These are phyloP conservation scores for Cromileptes altivelis DNA, from an alignment of 2,113 vertebrate genomes.

Conservation along the genomic window DNA sequence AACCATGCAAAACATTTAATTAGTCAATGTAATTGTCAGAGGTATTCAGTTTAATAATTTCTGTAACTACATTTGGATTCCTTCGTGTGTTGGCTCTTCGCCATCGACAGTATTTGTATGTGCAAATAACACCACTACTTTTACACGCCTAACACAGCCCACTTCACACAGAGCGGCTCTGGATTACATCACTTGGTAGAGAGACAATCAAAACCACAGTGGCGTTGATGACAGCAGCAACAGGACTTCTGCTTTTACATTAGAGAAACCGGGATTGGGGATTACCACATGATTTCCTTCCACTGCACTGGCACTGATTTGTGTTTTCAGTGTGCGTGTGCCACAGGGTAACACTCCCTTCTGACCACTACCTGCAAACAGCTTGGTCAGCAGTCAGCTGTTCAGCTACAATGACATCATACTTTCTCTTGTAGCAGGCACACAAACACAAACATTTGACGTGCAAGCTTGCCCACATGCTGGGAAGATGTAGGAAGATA, in stretches of 20 bases:
- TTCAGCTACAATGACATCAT: constrained; percentile 59
- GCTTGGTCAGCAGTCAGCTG: constrained; percentile 60
- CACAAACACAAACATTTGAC: constrained; percentile 21
- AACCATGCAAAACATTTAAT: neutral
- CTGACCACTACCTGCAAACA: constrained; percentile 46
- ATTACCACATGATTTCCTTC: neutral
- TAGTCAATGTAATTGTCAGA: neutral
- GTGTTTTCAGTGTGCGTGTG: neutral
- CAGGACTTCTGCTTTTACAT: neutral
- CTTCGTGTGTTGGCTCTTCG: too few species aligned
- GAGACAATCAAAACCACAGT: neutral
- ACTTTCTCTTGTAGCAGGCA: constrained; percentile 27
- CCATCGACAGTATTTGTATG: neutral
- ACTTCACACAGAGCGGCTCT: neutral
- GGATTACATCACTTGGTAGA: constrained; percentile 3
- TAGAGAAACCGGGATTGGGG: neutral
- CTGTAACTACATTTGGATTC: neutral
- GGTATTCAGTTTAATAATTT: neutral
- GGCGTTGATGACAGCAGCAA: too few species aligned
- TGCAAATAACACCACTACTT: neutral
- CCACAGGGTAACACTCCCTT: constrained; percentile 6
- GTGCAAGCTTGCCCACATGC: neutral
- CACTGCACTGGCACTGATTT: constrained; percentile 29
- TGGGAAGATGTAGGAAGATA: neutral
- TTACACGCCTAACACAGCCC: neutral